Evolutionary conservation across 30 jellyfish, hydroid and myxozoan species (phyloP), one percentile per base, ranked within the genome.

Genomic region (Catostylus mosaicus): DNA sequence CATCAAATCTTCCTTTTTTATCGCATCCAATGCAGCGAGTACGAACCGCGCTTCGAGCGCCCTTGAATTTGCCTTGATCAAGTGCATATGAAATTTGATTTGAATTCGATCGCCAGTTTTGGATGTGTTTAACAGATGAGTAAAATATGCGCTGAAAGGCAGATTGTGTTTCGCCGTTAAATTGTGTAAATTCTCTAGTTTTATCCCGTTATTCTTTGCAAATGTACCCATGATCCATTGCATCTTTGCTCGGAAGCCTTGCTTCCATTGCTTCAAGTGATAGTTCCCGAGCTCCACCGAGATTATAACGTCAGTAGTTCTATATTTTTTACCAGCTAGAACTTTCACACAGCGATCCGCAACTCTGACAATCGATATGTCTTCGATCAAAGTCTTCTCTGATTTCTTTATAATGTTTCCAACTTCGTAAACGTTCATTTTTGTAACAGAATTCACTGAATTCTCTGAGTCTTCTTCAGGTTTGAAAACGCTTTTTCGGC

Each of bases 31-130:
- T 14, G 96, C 85, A 0, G 89, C 71, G 22, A 86, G 81, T 11
- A 67, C 84, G 36, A 75, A 77, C n/a, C 88, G 83, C 46, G 96
- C 96, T n/a, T 76, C 89, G 8, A 86, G 45, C 19, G 96, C 96
- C 63, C 80, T 67, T 5, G 96, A 86, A 54, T 86, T 76, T 59
- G 96, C 84, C 66, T 86, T 57, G 30, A 72, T 43, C 54, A 86
- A 37, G 36, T 86, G 96, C 86, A 86, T 86, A 59, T 86, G 96
- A 31, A 86, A 86, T n/a, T 50, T 57, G 30, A 86, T 75, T 36
- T 75, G 82, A 36, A 47, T 19, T 0, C 78, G 77, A 0, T 46
- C 27, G 31, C 89, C 96, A 2, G 33, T 48, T 0, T 20, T 20
- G 33, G 88, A 52, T 9, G 78, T 34, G 47, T 86, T 86, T 82